Conservation (phyloP, 2,797 vertebrate genomes). For the Platalea minor region DNA sequence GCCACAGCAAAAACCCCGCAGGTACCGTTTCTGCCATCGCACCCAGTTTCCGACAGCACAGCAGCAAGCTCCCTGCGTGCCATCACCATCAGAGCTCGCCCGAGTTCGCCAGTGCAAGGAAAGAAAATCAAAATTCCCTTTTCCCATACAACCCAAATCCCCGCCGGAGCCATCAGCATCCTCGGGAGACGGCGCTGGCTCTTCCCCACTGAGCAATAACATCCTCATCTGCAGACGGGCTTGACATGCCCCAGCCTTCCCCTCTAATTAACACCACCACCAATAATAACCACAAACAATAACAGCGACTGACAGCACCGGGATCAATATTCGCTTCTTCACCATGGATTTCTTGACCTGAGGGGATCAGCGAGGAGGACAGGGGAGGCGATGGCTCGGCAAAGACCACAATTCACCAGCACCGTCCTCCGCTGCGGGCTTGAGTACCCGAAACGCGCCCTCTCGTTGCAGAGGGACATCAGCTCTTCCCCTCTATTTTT, state of each 20-base stretch:
- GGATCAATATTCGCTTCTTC: neutral
- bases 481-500: neutral
- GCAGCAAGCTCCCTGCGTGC: accelerated
- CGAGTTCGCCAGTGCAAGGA: accelerated
- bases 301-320: accelerated
- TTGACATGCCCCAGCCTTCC: neutral
- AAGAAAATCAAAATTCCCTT: neutral
- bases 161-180: neutral
- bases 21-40: neutral
- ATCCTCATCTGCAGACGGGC: neutral
- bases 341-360: neutral
- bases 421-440: neutral
- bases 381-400: neutral
- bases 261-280: neutral
- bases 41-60: neutral
- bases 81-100: accelerated
- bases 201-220: accelerated
- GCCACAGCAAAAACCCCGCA: neutral
- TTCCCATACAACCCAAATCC: neutral
- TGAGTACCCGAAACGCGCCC: neutral
- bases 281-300: neutral
- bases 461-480: neutral
- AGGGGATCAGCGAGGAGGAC: neutral
- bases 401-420: neutral
- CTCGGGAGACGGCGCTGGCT: accelerated